Base-by-base conservation (phyloP, 1,140 invertebrate species). In the Drosophila neocordata region DNA sequence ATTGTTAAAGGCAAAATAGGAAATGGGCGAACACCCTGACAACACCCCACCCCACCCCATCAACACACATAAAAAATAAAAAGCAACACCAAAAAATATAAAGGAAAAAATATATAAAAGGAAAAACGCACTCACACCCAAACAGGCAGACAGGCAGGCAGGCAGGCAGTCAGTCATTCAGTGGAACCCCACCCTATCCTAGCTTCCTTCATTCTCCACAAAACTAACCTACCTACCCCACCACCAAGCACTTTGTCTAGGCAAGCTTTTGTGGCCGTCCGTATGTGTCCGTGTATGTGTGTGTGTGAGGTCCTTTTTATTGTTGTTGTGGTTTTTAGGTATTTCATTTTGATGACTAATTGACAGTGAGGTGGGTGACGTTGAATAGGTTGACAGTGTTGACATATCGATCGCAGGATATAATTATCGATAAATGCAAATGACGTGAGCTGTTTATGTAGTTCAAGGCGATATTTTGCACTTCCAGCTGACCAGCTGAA, bases 1-100 rank as follows among this genome's bases (percentile, higher is more conserved):
- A 87, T 88, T 88, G 78, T 83, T 73, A 62, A 67, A 75, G 56
- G 73, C 57, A 75, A 68, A 62, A 35, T 52, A 22, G 52, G 44
- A 61, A 70, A 37, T 31, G 15, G 31, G 65, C 31, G 51, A 24
- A 41, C 69, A 53, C 22, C 35, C 56, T n/a, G n/a, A 38, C 24
- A 41, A 15, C 44, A 62, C 7, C 12, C 12, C 24, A n/a, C n/a
- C n/a, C n/a, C 69, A 53, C 22, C 35, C 56, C n/a, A n/a, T 35
- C 24, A 41, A 15, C 44, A 62, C 7, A 8, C 12, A 15, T 11
- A 24, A 31, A 6, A 31, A 6, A 31, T 3, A 31, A 31, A 31
- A 31, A 31, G 5, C 2, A 31, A 31, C 27, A 31, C 3, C 2
- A 31, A 31, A 31, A 31, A 31, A 7, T 6, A 31, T 6, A 31